A percentile compares a stretch with the other conserved stretches of the same genome.
Evolutionary conservation across 2,797 vertebrate species (phyloP).

Genomic region (Clarias laeviceps): DNA sequence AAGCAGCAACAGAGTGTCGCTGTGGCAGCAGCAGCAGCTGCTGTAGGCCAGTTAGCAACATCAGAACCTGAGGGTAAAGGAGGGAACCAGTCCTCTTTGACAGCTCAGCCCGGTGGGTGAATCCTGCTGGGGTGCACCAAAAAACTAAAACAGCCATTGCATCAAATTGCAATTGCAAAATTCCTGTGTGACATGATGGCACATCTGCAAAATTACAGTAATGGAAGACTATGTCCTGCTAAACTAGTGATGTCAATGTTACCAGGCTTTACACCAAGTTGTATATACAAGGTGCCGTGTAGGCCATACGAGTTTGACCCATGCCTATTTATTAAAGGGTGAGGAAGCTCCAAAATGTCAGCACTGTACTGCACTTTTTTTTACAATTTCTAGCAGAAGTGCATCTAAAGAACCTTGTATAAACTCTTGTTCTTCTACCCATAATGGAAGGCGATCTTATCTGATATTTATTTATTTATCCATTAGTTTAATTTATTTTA

Average conservation of each 20-base stretch:
- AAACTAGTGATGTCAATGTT: background rate
- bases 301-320: too few relatives aligned
- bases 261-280: too few relatives aligned
- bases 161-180: background rate
- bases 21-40: constrained; percentile 55
- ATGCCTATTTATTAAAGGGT: too few relatives aligned
- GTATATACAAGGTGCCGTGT: too few relatives aligned
- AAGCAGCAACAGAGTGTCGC: constrained; percentile 79
- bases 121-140: background rate
- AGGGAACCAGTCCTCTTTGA: constrained; percentile 63
- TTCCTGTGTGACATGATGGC: background rate
- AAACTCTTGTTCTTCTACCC: too few relatives aligned
- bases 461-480: too few relatives aligned
- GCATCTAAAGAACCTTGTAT: too few relatives aligned
- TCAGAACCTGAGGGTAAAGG: constrained; percentile 63
- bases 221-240: background rate
- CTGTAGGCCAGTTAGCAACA: constrained; percentile 66
- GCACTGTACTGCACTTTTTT: too few relatives aligned
- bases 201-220: background rate
- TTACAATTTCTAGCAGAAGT: too few relatives aligned
- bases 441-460: too few relatives aligned
- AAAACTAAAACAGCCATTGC: background rate
- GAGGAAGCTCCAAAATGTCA: too few relatives aligned
- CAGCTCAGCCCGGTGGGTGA: constrained; percentile 75
- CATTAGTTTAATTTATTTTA: too few relatives aligned